Conservation (phyloP, 2,888 invertebrate genomes). For the Lucinisca nassula region DNA sequence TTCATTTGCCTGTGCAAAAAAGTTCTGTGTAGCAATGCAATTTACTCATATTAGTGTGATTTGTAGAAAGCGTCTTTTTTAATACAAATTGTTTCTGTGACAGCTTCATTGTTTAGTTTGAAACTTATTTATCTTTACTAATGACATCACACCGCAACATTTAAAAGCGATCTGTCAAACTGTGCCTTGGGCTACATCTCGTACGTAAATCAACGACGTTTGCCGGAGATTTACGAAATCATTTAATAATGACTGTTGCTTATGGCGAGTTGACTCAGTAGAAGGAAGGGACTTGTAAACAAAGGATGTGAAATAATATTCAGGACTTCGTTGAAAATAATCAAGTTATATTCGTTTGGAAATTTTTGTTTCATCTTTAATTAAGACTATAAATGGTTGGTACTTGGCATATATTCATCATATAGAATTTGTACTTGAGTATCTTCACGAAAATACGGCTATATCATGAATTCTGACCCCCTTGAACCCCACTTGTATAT, state of each 20-base stretch:
- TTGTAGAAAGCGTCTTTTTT: too few species aligned
- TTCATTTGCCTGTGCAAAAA: too few species aligned
- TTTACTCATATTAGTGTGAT: too few species aligned
- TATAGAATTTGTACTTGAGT: too few species aligned
- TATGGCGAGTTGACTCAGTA: conserved; percentile 9
- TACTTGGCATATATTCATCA: too few species aligned
- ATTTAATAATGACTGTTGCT: background rate
- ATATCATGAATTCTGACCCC: too few species aligned
- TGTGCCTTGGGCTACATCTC: background rate
- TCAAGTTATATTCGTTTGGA: background rate
- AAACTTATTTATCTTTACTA: background rate
- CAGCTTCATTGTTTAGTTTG: background rate
- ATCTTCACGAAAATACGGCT: too few species aligned
- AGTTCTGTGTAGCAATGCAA: too few species aligned
- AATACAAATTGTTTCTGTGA: background rate
- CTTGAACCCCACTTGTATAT: too few species aligned
- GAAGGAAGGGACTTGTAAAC: background rate
- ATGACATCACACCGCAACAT: background rate
- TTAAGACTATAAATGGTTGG: background rate
- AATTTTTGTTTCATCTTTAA: background rate
- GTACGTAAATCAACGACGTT: background rate
- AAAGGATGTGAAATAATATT: background rate
- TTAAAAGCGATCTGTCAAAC: background rate
- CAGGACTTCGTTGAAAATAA: background rate
- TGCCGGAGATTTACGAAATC: background rate